A percentile compares a stretch with the other conserved stretches of the same genome.
phyloP scores from a whole-genome alignment of 2,797 vertebrate genomes.

The Phataginus tetradactyla region DNA sequence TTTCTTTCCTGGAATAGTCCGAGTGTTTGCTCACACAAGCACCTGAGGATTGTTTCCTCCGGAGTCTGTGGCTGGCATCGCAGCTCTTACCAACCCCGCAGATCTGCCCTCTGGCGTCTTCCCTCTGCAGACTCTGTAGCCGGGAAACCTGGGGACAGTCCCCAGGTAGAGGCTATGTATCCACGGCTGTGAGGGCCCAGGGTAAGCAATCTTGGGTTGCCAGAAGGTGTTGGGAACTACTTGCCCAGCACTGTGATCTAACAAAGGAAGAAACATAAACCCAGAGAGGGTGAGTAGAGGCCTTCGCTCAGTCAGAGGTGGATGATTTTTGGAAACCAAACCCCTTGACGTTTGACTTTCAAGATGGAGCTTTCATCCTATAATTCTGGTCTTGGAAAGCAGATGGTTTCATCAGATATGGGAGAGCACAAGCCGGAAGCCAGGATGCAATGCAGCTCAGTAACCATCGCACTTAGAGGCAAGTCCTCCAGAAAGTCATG shows the following conservation, averaged over 20 bases:
- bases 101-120: background rate
- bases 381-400: background rate
- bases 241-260: background rate
- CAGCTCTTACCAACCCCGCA: background rate
- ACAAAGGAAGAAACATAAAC: background rate
- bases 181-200: background rate
- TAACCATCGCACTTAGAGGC: background rate
- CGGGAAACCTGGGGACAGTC: background rate
- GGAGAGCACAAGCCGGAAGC: background rate
- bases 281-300: background rate
- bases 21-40: background rate
- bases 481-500: background rate
- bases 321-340: background rate
- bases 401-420: background rate
- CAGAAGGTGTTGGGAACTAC: too few species aligned
- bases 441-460: too few species aligned
- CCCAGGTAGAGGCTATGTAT: background rate
- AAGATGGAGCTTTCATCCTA: background rate
- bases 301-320: background rate
- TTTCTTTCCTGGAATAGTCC: constrained; percentile 32
- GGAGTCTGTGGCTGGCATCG: background rate
- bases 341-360: background rate
- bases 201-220: background rate
- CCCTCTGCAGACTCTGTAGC: background rate
- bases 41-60: background rate